These are phyloP conservation scores for Aleiodes leptofemur DNA, from an alignment of 2,888 invertebrate species.

Conservation along the genomic window DNA sequence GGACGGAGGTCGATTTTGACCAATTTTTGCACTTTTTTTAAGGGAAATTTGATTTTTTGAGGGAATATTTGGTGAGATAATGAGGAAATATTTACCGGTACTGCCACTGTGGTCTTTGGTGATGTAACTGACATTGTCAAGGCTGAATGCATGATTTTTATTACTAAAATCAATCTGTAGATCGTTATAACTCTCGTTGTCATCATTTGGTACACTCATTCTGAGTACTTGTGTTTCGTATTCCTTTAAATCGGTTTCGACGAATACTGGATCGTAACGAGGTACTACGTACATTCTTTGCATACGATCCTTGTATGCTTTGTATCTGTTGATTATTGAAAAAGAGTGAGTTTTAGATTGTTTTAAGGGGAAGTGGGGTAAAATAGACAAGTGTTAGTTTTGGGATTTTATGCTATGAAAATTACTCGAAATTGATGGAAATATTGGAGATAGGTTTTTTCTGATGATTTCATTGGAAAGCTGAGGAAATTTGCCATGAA, in stretches of 20 bases:
- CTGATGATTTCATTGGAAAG: no score
- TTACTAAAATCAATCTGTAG: constrained; percentile 91
- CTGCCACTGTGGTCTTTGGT: constrained; percentile 87
- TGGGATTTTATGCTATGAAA: no score
- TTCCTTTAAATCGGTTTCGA: constrained; percentile 90
- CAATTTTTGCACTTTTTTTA: no score
- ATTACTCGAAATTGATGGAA: no score
- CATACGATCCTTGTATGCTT: constrained; percentile 90
- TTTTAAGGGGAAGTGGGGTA: neutral
- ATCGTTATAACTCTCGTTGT: constrained; percentile 86
- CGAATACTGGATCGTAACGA: constrained; percentile 82
- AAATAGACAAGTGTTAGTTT: no score
- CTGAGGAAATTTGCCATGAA: no score
- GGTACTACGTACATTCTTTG: constrained; percentile 85
- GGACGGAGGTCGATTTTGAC: no score
- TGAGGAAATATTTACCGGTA: constrained; percentile 66
- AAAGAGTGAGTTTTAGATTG: neutral
- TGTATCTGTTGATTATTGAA: constrained; percentile 79
- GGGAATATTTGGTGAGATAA: neutral
- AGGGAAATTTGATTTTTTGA: no score
- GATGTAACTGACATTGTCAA: constrained; percentile 93
- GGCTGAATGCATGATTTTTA: constrained; percentile 90
- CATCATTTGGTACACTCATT: constrained; percentile 93
- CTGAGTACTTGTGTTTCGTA: constrained; percentile 96
- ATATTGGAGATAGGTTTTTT: no score